phyloP scores from a whole-genome alignment of 2,797 vertebrate species.

The Diceros bicornis region DNA sequence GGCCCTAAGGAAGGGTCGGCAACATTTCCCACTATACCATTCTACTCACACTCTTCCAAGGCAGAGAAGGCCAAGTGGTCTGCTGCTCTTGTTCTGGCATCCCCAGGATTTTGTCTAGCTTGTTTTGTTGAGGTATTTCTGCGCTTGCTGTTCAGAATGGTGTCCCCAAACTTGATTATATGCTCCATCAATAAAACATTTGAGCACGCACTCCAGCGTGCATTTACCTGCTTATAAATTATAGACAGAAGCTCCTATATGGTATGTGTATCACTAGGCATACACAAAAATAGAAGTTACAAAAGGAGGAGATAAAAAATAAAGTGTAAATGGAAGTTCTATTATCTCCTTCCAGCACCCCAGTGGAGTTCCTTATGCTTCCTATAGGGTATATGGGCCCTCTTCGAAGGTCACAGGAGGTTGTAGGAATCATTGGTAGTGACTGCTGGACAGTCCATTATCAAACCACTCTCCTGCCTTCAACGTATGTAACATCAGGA shows the following conservation, averaged over 20 bases:
- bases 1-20: neutral
- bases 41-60: neutral
- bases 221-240: neutral
- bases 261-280: neutral
- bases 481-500: neutral
- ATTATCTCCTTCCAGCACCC: neutral
- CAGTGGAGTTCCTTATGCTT: neutral
- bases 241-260: neutral
- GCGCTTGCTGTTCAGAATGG: neutral
- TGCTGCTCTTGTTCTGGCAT: neutral
- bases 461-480: neutral
- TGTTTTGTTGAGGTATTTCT: neutral
- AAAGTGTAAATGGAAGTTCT: neutral
- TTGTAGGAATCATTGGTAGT: too few relatives aligned
- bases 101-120: neutral
- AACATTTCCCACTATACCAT: too few relatives aligned
- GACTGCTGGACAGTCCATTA: neutral
- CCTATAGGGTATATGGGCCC: neutral
- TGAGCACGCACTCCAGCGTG: neutral
- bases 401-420: neutral
- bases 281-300: neutral
- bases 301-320: neutral
- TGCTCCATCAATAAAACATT: neutral
- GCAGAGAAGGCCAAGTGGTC: neutral
- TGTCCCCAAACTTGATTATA: neutral